A percentile compares a stretch with the other conserved stretches of the same genome.
phyloP scores from a whole-genome alignment of 2,797 vertebrate genomes.

The Clarias laeviceps region DNA sequence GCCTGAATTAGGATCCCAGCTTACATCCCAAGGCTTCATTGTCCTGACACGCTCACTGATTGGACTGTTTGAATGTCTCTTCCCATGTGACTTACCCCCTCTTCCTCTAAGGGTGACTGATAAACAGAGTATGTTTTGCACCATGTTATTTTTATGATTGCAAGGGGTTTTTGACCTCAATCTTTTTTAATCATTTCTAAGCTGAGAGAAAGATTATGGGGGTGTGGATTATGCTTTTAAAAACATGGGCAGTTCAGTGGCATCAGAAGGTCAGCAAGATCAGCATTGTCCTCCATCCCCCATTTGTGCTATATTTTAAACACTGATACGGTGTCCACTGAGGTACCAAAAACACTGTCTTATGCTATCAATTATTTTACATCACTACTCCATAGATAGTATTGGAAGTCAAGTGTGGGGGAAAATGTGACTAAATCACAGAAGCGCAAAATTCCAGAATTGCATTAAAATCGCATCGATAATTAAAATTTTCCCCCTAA shows the following conservation, averaged over 20 bases:
- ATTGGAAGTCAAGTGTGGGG: constrained; percentile 63
- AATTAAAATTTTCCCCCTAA: constrained; percentile 25
- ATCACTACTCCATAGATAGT: background rate
- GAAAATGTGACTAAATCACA: constrained; percentile 78
- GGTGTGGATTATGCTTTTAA: constrained; percentile 72
- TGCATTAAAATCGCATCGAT: constrained; percentile 75
- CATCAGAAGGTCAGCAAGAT: constrained; percentile 45
- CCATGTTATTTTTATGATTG: constrained; percentile 68
- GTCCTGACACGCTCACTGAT: constrained; percentile 50
- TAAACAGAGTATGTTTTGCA: constrained; percentile 47
- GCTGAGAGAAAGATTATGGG: constrained; percentile 72
- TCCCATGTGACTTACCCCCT: constrained; percentile 57
- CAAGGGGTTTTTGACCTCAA: constrained; percentile 81
- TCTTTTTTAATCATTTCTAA: constrained; percentile 74
- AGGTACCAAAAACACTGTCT: background rate
- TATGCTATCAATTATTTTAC: background rate
- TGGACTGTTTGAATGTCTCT: constrained; percentile 56
- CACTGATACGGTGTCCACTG: background rate
- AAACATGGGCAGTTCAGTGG: constrained; percentile 55
- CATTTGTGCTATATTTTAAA: background rate
- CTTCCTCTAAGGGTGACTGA: constrained; percentile 57
- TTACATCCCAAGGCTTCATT: constrained; percentile 55
- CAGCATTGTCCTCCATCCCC: constrained; percentile 45
- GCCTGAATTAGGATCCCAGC: constrained; percentile 57
- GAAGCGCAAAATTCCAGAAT: background rate